Base-by-base conservation (phyloP, 2,888 invertebrate species). In the Eledona agricola region DNA sequence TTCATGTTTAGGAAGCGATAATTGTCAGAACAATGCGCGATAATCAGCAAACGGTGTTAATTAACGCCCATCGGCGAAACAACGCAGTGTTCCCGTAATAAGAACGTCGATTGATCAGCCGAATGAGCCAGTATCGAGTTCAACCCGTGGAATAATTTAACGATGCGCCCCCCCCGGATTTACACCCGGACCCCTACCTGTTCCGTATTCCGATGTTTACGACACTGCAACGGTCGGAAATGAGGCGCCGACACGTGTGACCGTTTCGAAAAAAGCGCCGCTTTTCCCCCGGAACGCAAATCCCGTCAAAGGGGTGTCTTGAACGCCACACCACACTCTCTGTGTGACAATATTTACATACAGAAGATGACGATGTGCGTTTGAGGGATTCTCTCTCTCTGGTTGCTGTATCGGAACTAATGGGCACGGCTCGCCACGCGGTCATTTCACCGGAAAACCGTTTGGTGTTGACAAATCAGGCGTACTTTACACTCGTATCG, bases 381-480 rank as follows among this genome's bases (percentile, higher is more conserved):
- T 51, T 49, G 54, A 50, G 50, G 37, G 59, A 58, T 61, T 53
- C 55, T 58, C 61, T 53, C 50, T 52, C 45, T 47, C 59, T 52
- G 57, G 57, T 54, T 63, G 64, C 57, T 59, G 64, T 68, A 63
- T 64, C 43, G 66, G 66, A 68, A 68, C 57, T 68, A 68, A 68
- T 66, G 55, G 56, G 51, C 52, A 58, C 53, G 55, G 56, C 57
- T 55, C 58, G 54, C 57, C 70, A 69, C 68, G 72, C 69, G 72
- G 67, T 71, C 72, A 71, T 70, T 73, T 72, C 66, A 73, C 71
- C 72, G 74, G 73, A 69, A 75, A 74, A 74, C 74, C 67, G 75
- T 75, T 75, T 75, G 75, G 72, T 74, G 72, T 72, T 65, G 71
- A 70, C 73, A 74, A 75, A 74, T 74, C 75, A 74, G 73, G 73